These are phyloP conservation scores for Oegoconia quadripuncta DNA, from an alignment of 2,888 invertebrate species.

Conservation along the genomic window DNA sequence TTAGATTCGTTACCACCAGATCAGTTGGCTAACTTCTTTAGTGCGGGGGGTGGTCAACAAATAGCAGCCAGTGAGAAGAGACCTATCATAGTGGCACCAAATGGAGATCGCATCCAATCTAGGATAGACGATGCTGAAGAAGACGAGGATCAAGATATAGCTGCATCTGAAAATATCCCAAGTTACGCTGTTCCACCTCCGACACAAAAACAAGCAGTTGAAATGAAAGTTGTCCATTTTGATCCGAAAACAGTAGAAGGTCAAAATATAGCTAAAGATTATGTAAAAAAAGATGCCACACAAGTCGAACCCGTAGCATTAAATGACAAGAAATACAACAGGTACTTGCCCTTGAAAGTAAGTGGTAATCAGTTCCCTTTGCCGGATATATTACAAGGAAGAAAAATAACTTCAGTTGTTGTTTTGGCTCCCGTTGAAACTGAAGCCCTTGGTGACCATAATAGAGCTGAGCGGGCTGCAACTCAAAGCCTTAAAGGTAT, in stretches of 20 bases:
- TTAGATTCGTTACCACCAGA: conserved; percentile 91
- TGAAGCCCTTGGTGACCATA: conserved; percentile 73
- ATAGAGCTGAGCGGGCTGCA: conserved; percentile 76
- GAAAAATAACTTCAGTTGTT: conserved; percentile 90
- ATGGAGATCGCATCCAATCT: conserved; percentile 78
- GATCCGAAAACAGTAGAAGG: conserved; percentile 87
- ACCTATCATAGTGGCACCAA: conserved; percentile 82
- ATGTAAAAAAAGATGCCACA: conserved; percentile 85
- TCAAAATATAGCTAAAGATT: conserved; percentile 83
- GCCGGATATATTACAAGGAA: conserved; percentile 86
- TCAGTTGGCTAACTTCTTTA: conserved; percentile 91
- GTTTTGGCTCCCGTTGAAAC: conserved; percentile 91
- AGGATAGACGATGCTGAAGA: conserved; percentile 66
- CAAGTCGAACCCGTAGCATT: conserved; percentile 87
- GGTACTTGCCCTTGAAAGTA: conserved; percentile 91
- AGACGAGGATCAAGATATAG: conserved; percentile 76
- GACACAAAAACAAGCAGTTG: conserved; percentile 79
- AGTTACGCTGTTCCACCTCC: conserved; percentile 53
- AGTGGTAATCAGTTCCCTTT: conserved; percentile 91
- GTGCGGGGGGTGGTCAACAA: conserved; percentile 88
- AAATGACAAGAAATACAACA: conserved; percentile 87
- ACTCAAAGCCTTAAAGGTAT: conserved; percentile 82
- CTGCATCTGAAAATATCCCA: conserved; percentile 75
- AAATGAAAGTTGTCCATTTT: conserved; percentile 92
- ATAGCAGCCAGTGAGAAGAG: conserved; percentile 84